Conservation (phyloP, 2,888 invertebrate genomes). For the Chrysomela aeneicollis region DNA sequence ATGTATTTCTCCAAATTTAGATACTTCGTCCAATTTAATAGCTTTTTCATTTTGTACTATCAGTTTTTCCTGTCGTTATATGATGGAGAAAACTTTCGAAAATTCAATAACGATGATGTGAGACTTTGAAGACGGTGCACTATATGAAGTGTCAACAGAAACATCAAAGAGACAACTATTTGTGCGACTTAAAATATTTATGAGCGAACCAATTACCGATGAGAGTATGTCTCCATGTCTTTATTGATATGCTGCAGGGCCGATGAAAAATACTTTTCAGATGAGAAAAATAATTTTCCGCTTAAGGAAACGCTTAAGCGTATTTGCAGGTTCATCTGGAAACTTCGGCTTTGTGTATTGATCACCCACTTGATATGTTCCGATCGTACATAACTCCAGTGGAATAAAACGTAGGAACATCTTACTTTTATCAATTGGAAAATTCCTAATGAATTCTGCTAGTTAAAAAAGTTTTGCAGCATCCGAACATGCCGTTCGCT, state of each 20-base stretch:
- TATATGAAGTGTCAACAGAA: no score
- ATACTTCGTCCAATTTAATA: no score
- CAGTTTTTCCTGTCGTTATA: no score
- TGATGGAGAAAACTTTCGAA: no score
- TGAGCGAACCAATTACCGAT: neutral
- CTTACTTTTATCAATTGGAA: conserved; percentile 61
- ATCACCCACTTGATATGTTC: conserved; percentile 57
- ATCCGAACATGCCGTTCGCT: conserved; percentile 59
- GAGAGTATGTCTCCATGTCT: neutral
- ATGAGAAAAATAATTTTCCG: no score
- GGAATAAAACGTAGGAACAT: conserved; percentile 61
- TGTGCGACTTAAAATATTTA: neutral
- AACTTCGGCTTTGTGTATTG: conserved; percentile 42
- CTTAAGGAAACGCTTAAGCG: no score
- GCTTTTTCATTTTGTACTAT: no score
- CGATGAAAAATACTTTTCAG: no score
- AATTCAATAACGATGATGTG: no score
- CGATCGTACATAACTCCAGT: conserved; percentile 58
- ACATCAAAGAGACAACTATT: neutral
- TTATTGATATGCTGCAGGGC: neutral
- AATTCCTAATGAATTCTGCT: conserved; percentile 62
- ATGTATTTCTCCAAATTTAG: no score
- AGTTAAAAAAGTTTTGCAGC: conserved; percentile 63
- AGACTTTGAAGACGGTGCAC: no score
- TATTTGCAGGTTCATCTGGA: conserved; percentile 23